Evolutionary conservation across 2,113 vertebrate species (phyloP).

Genomic region (Apistogramma diplotaenia): DNA sequence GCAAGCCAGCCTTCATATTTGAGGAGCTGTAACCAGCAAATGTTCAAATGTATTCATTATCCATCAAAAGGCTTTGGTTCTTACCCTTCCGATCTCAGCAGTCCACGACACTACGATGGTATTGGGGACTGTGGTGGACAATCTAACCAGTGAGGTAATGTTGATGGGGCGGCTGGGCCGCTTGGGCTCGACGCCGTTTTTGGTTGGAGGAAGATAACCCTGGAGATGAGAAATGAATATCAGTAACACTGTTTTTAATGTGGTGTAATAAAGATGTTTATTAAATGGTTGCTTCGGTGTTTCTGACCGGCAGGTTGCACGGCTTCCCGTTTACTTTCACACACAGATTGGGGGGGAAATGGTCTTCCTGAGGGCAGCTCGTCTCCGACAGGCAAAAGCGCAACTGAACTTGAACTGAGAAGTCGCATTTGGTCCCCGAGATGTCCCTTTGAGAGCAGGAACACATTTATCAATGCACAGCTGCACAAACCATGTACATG

Average conservation of each 20-base stretch:
- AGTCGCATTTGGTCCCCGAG: slow-evolving; percentile 99
- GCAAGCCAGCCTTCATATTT: not conserved
- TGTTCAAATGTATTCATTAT: not conserved
- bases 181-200: slow-evolving; percentile 99
- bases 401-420: slow-evolving; percentile 98
- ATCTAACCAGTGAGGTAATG: slow-evolving; percentile 96
- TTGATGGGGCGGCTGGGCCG: slow-evolving; percentile 98
- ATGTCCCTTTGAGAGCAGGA: slow-evolving; percentile 86
- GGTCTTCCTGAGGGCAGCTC: slow-evolving; percentile 99
- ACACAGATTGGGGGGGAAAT: slow-evolving; percentile 97
- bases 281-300: not conserved
- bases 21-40: not conserved
- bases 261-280: not conserved
- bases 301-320: slow-evolving; percentile 91
- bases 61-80: slow-evolving; percentile 12
- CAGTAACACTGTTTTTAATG: not conserved
- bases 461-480: slow-evolving; percentile 2
- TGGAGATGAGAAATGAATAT: slow-evolving; percentile 45
- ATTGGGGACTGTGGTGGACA: slow-evolving; percentile 97
- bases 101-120: slow-evolving; percentile 98
- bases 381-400: slow-evolving; percentile 99
- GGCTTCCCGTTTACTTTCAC: slow-evolving; percentile 99
- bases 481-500: not conserved
- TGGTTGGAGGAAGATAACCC: slow-evolving; percentile 99
- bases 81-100: slow-evolving; percentile 94